These are phyloP conservation scores for Drosophila anomelani DNA, from an alignment of 2,888 invertebrate genomes.

Conservation along the genomic window DNA sequence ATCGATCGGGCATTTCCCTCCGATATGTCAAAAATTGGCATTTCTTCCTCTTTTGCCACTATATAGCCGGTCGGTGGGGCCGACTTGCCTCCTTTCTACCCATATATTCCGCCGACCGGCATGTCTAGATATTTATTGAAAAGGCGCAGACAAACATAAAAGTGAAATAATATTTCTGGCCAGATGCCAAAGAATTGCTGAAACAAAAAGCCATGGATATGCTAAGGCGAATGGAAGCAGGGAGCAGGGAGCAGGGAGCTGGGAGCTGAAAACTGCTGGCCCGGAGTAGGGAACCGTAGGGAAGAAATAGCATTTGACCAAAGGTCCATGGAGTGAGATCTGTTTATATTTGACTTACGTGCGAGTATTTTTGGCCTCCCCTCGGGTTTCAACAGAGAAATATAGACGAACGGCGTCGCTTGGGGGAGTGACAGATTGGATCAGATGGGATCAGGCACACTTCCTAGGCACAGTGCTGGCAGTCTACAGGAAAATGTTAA, in stretches of 20 bases:
- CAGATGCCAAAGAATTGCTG: conserved; percentile 64
- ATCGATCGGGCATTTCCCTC: conserved; percentile 55
- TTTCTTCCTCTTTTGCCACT: conserved; percentile 28
- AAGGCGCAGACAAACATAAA: conserved; percentile 80
- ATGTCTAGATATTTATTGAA: conserved; percentile 73
- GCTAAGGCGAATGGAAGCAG: conserved; percentile 23
- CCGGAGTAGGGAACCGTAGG: conserved; percentile 15
- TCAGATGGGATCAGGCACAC: conserved; percentile 28
- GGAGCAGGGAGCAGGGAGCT: conserved; percentile 9
- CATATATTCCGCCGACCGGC: conserved; percentile 26
- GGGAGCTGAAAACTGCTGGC: conserved; percentile 19
- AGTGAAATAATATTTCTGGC: conserved; percentile 80
- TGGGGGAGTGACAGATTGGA: conserved; percentile 39
- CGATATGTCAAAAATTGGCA: conserved; percentile 71
- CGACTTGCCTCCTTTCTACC: conserved; percentile 5
- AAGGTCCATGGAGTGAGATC: conserved; percentile 28
- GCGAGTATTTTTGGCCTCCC: conserved; percentile 58
- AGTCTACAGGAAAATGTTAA: no score
- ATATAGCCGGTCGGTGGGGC: background rate
- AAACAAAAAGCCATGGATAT: conserved; percentile 53
- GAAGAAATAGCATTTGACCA: conserved; percentile 9
- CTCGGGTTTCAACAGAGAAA: conserved; percentile 5
- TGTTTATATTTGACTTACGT: conserved; percentile 77
- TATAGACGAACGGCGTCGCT: conserved; percentile 4
- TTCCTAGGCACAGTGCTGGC: conserved; percentile 11